Percentiles rank a stretch among this genome's conserved stretches.
These are phyloP conservation scores for Philaenus spumarius DNA, from an alignment of 1,140 invertebrate genomes.

Conservation along the genomic window DNA sequence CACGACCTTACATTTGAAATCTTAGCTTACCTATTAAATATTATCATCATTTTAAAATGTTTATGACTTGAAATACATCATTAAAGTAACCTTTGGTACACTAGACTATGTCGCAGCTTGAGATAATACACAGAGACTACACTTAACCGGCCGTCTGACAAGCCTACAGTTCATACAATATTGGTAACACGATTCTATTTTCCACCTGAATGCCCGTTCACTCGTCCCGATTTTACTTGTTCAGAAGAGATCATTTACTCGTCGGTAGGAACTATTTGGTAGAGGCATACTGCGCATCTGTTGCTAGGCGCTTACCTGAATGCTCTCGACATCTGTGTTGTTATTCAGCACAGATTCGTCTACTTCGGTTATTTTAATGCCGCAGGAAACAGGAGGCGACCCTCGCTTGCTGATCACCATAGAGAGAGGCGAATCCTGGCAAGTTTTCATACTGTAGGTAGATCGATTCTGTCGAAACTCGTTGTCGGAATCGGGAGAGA, in stretches of 20 bases:
- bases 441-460: too few species aligned
- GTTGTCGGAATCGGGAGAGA: neutral
- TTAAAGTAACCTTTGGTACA: slow-evolving; percentile 15
- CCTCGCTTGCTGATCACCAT: slow-evolving; percentile 3
- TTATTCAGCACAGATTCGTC: slow-evolving; percentile 7
- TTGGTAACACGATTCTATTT: neutral
- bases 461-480: neutral
- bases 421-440: slow-evolving; percentile 1
- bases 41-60: too few species aligned
- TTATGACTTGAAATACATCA: too few species aligned
- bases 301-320: slow-evolving; percentile 9
- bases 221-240: neutral
- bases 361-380: neutral
- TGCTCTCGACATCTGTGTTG: slow-evolving; percentile 7
- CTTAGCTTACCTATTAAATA: too few species aligned
- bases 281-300: neutral
- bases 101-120: neutral
- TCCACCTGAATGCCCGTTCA: too few species aligned
- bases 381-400: neutral
- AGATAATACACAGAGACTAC: neutral
- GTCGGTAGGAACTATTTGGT: slow-evolving; percentile 7
- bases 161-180: neutral
- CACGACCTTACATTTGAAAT: too few species aligned
- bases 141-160: neutral
- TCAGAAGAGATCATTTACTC: neutral